These are phyloP conservation scores for Bembecia ichneumoniformis DNA, from an alignment of 2,888 invertebrate species.

Conservation along the genomic window DNA sequence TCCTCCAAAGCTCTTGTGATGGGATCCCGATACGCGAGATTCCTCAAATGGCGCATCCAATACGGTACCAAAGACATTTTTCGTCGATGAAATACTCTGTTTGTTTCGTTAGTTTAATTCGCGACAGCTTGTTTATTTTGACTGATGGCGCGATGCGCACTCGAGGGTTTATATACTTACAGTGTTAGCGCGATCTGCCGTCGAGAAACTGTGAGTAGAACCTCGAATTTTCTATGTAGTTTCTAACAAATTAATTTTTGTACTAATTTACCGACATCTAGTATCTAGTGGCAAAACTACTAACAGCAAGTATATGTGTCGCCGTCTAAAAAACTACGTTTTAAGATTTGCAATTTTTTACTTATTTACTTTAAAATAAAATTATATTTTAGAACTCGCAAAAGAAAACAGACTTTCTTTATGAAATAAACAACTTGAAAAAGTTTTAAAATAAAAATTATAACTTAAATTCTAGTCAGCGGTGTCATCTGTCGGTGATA, in stretches of 20 bases:
- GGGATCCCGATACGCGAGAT: constrained; percentile 45
- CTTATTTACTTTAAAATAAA: no score
- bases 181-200: constrained; percentile 31
- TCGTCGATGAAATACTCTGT: constrained; percentile 10
- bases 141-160: constrained; percentile 14
- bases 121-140: constrained; percentile 22
- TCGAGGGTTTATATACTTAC: constrained; percentile 37
- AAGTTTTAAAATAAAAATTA: no score
- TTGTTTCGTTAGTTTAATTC: constrained; percentile 9
- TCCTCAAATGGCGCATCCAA: constrained; percentile 58
- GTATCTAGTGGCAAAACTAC: not conserved
- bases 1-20: constrained; percentile 43
- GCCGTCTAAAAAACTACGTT: not conserved
- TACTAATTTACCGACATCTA: not conserved
- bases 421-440: no score
- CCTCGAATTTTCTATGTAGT: constrained; percentile 38
- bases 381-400: no score
- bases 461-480: no score
- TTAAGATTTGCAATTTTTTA: no score
- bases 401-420: no score
- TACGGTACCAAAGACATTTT: constrained; percentile 61
- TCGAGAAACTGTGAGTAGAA: constrained; percentile 30
- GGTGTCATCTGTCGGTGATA: no score
- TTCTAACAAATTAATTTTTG: not conserved
- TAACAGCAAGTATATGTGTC: not conserved